Evolutionary conservation across 2,113 vertebrate genomes (phyloP).

Genomic region (Edolisoma coerulescens): DNA sequence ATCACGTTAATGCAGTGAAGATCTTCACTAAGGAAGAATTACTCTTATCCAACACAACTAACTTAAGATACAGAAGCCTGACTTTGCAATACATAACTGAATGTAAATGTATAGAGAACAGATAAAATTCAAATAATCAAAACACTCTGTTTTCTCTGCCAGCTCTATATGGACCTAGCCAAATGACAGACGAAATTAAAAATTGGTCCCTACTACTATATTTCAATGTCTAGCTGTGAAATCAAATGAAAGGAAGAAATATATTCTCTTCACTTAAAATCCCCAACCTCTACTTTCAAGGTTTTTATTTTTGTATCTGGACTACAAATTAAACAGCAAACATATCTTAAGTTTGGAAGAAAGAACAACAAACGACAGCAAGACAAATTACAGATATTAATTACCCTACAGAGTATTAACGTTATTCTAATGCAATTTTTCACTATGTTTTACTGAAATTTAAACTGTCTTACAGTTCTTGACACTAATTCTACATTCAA

Average conservation of each 20-base stretch:
- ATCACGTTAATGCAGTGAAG: not conserved
- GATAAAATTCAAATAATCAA: not conserved
- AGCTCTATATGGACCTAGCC: not conserved
- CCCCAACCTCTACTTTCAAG: not conserved
- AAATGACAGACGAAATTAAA: not conserved
- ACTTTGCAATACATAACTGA: not conserved
- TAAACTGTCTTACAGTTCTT: not conserved
- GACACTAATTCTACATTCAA: not conserved
- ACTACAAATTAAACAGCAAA: not conserved
- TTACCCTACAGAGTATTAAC: not conserved
- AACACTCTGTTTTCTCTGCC: not conserved
- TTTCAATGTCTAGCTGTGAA: not conserved
- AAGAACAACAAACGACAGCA: not conserved
- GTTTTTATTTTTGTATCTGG: not conserved
- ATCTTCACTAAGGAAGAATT: not conserved
- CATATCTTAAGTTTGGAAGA: not conserved
- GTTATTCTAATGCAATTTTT: not conserved
- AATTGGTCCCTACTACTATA: not conserved
- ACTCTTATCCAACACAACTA: not conserved
- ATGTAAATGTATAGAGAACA: not conserved
- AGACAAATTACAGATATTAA: not conserved
- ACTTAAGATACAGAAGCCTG: not conserved
- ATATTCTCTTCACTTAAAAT: not conserved
- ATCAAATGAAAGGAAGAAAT: not conserved
- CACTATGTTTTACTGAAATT: not conserved